Conservation (phyloP, 1,140 invertebrate genomes). For the Geopemphigus sp. region DNA sequence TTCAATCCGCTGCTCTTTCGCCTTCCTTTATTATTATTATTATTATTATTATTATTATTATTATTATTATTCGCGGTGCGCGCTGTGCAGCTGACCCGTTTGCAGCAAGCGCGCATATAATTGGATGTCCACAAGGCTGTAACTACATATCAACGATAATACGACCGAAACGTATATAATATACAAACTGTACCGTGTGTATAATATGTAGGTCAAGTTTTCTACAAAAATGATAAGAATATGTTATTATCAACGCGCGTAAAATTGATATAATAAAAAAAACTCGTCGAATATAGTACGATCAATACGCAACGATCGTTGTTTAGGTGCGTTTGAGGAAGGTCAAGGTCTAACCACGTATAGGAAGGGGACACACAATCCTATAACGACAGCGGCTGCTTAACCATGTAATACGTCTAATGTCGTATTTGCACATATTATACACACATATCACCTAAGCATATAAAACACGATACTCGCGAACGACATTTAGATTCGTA, state of each 20-base stretch:
- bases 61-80: slow-evolving; percentile 12
- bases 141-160: slow-evolving; percentile 15
- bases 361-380: neutral
- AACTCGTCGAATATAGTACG: neutral
- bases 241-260: neutral
- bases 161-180: neutral
- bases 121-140: slow-evolving; percentile 14
- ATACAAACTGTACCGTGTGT: neutral
- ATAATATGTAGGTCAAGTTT: slow-evolving; percentile 29
- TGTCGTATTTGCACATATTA: neutral
- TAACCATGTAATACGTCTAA: neutral
- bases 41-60: neutral
- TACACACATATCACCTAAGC: too few species aligned
- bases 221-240: neutral
- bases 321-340: neutral
- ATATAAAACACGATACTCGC: neutral
- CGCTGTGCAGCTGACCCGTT: neutral
- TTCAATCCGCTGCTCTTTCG: slow-evolving; percentile 14
- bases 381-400: neutral
- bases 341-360: neutral
- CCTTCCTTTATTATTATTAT: neutral
- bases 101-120: neutral
- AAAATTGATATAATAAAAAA: neutral
- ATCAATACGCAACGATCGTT: neutral
- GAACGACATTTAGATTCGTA: too few species aligned